Conservation (phyloP, 2,797 vertebrate genomes). For the Miichthys miiuy region DNA sequence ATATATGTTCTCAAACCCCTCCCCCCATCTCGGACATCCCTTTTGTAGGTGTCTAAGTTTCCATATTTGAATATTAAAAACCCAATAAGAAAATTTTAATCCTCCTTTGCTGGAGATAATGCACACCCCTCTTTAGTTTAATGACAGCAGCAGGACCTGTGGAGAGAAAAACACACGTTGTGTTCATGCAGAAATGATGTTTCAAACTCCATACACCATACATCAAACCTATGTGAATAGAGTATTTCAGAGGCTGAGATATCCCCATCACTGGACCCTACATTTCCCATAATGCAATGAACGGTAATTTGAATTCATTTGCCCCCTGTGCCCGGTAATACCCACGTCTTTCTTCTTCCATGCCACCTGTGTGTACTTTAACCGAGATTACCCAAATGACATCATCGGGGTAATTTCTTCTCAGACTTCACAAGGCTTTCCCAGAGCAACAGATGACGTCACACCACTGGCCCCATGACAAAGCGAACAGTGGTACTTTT, state of each 20-base stretch:
- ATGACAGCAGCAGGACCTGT: conserved; percentile 47
- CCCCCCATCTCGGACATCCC: conserved; percentile 89
- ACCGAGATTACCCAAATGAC: too few species aligned
- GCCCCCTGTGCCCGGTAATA: too few species aligned
- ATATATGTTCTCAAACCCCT: conserved; percentile 87
- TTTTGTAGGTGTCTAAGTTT: conserved; percentile 84
- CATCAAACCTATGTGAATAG: too few species aligned
- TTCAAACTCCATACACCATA: neutral
- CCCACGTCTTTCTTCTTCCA: too few species aligned
- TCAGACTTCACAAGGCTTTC: neutral
- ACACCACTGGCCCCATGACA: neutral
- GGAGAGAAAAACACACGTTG: neutral
- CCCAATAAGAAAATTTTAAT: conserved; percentile 53
- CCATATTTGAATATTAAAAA: conserved; percentile 83
- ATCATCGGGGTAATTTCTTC: too few species aligned
- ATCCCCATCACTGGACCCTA: too few species aligned
- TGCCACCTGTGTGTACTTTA: too few species aligned
- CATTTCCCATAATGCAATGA: too few species aligned
- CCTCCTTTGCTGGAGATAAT: conserved; percentile 17
- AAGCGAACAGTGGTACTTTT: neutral
- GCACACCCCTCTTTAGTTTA: neutral
- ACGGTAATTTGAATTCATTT: too few species aligned
- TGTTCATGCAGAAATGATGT: neutral
- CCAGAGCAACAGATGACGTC: neutral
- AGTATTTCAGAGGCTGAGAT: neutral